These are phyloP conservation scores for Achatina immaculata DNA, from an alignment of 1,140 invertebrate species.

Conservation along the genomic window DNA sequence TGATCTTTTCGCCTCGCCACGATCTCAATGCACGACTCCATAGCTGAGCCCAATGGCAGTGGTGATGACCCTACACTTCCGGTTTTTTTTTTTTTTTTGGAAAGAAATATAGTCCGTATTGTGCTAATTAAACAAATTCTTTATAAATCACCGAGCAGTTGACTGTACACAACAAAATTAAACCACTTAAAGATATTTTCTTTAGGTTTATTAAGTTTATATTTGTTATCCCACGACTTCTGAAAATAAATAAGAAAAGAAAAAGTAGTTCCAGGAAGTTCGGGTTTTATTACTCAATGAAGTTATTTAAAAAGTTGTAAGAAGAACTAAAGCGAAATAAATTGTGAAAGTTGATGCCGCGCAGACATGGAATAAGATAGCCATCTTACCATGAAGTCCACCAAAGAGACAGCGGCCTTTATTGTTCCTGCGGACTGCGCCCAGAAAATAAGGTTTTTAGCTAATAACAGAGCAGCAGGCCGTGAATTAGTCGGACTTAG, in stretches of 20 bases:
- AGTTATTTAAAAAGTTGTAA: neutral
- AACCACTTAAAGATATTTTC: no score
- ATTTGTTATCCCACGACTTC: no score
- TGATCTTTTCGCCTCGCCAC: conserved; percentile 1
- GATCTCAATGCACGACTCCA: conserved; percentile 3
- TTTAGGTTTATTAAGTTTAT: no score
- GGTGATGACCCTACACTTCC: neutral
- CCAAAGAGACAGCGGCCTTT: neutral
- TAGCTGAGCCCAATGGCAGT: conserved; percentile 16
- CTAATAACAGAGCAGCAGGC: no score
- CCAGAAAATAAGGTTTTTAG: conserved; percentile 20
- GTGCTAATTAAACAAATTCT: no score
- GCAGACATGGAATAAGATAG: no score
- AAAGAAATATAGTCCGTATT: neutral
- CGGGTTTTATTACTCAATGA: neutral
- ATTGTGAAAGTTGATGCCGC: neutral
- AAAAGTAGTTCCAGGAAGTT: neutral
- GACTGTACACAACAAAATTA: no score
- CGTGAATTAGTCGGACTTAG: no score
- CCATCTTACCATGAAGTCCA: neutral
- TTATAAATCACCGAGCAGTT: no score
- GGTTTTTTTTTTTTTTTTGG: no score
- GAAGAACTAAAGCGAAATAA: neutral
- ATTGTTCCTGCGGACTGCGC: conserved; percentile 7
- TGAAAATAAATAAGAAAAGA: no score